Evolutionary conservation across 2,797 vertebrate species (phyloP).

Genomic region (Notolabrus celidotus): DNA sequence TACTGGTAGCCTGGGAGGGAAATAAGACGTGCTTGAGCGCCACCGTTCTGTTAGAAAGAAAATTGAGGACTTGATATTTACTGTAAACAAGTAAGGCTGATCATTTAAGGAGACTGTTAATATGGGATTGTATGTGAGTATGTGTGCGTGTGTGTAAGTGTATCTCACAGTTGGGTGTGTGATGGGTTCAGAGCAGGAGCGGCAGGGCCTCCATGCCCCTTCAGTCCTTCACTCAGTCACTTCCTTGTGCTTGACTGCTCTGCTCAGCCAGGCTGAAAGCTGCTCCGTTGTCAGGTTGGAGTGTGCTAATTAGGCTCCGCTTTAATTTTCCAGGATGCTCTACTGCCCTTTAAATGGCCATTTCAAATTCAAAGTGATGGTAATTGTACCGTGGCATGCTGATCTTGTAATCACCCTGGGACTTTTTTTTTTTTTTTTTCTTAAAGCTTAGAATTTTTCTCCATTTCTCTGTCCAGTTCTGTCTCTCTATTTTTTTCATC

Average conservation of each 20-base stretch:
- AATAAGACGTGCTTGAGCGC: conserved; percentile 36
- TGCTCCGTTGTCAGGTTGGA: conserved; percentile 93
- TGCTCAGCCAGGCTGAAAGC: conserved; percentile 95
- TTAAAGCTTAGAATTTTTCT: conserved; percentile 75
- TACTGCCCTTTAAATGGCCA: conserved; percentile 96
- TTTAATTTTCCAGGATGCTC: conserved; percentile 98
- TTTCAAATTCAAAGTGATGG: conserved; percentile 98
- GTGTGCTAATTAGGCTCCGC: conserved; percentile 96
- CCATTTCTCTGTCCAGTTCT: conserved; percentile 47
- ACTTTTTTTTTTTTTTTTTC: conserved; percentile 66
- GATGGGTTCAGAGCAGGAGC: conserved; percentile 69
- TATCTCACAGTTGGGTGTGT: conserved; percentile 71
- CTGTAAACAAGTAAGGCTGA: conserved; percentile 3
- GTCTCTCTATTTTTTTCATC: conserved; percentile 55
- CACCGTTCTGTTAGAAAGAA: conserved; percentile 28
- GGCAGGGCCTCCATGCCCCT: conserved; percentile 81
- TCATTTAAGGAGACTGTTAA: not conserved
- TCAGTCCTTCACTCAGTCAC: conserved; percentile 89
- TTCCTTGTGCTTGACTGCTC: conserved; percentile 92
- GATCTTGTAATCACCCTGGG: conserved; percentile 93
- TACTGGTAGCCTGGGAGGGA: conserved; percentile 42
- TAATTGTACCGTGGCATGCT: conserved; percentile 94
- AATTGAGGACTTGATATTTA: not conserved
- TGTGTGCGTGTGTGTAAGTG: conserved; percentile 34
- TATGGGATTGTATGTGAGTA: conserved; percentile 7